A percentile compares a stretch with the other conserved stretches of the same genome.
Evolutionary conservation across 1,140 invertebrate species (phyloP).

Genomic region (Mya arenaria): DNA sequence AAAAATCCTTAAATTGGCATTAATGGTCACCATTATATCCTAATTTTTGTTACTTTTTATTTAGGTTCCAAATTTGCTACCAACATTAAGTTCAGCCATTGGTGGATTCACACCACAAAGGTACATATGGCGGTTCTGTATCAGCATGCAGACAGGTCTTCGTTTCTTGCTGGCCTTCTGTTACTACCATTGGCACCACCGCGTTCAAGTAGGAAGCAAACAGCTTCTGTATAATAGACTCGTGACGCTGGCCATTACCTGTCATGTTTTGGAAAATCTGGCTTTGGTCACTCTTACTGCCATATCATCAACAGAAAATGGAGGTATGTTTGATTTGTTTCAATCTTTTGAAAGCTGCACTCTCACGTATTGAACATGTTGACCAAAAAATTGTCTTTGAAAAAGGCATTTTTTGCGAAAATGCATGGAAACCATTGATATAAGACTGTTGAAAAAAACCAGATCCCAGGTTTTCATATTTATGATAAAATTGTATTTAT

Average conservation of each 20-base stretch:
- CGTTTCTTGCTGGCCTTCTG: conserved; percentile 89
- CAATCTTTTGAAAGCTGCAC: too few species aligned
- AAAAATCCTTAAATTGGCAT: neutral
- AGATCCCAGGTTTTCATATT: neutral
- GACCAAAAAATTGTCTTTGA: too few species aligned
- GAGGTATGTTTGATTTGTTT: too few species aligned
- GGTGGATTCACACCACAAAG: conserved; percentile 94
- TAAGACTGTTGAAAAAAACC: neutral
- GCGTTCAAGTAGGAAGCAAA: conserved; percentile 76
- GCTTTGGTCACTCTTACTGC: conserved; percentile 91
- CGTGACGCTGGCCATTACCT: conserved; percentile 85
- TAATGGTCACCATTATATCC: neutral
- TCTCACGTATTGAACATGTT: too few species aligned
- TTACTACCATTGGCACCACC: conserved; percentile 86
- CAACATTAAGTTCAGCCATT: conserved; percentile 96
- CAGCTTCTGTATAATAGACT: conserved; percentile 83
- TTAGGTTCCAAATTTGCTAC: conserved; percentile 92
- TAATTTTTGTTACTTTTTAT: conserved; percentile 47
- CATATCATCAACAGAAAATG: conserved; percentile 93
- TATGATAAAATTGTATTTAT: neutral
- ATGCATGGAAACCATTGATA: too few species aligned
- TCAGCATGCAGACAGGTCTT: conserved; percentile 93
- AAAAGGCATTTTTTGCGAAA: too few species aligned
- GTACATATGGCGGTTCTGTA: conserved; percentile 94
- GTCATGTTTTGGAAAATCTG: conserved; percentile 91